phyloP scores from a whole-genome alignment of 1,140 invertebrate genomes.

The Atta colombica region DNA sequence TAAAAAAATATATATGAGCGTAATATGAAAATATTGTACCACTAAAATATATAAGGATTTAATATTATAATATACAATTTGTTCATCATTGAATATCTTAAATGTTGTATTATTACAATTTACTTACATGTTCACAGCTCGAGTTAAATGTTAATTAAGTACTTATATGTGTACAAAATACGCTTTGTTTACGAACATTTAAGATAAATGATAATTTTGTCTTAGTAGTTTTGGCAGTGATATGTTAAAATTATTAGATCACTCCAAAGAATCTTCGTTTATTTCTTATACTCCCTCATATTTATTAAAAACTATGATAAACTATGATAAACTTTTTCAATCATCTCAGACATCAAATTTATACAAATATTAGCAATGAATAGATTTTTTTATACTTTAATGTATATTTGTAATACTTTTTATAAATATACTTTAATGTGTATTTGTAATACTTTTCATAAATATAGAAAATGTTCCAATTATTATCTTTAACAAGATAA shows the following conservation, averaged over 20 bases:
- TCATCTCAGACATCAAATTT: background rate
- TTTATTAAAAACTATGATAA: constrained; percentile 1
- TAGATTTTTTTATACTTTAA: background rate
- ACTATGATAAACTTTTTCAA: background rate
- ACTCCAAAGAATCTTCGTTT: background rate
- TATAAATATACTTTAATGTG: background rate
- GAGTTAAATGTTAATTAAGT: constrained; percentile 29
- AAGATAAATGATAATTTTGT: constrained; percentile 1
- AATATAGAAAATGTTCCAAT: background rate
- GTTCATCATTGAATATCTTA: constrained; percentile 40
- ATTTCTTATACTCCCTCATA: background rate
- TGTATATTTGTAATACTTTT: background rate
- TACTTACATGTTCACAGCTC: constrained; percentile 26
- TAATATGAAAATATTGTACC: constrained; percentile 23
- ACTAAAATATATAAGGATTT: background rate
- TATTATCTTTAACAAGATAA: background rate
- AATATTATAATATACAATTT: background rate
- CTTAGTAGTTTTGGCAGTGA: background rate
- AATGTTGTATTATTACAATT: constrained; percentile 14
- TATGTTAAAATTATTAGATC: background rate
- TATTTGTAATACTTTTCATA: background rate
- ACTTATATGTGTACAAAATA: constrained; percentile 17
- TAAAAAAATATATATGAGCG: constrained; percentile 1
- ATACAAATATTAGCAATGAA: background rate
- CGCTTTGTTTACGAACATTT: background rate